A percentile compares a stretch with the other conserved stretches of the same genome.
Evolutionary conservation across 2,888 invertebrate species (phyloP).

Genomic region (Anthoptus insignis): DNA sequence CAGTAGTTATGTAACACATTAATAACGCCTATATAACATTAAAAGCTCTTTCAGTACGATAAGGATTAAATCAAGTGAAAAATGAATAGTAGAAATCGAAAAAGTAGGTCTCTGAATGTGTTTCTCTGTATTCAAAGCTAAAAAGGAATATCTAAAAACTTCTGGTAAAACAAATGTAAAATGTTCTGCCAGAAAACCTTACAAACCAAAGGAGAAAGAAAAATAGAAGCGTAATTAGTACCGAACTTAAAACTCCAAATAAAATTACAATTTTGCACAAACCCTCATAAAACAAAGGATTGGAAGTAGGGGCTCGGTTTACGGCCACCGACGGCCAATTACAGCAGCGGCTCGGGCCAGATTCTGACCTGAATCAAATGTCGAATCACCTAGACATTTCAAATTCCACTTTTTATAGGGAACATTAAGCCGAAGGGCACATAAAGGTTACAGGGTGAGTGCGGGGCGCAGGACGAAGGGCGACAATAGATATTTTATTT

Average conservation of each 20-base stretch:
- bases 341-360: neutral
- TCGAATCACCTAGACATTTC: slow-evolving; percentile 16
- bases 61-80: too few relatives aligned
- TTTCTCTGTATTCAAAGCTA: too few relatives aligned
- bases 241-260: neutral
- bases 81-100: too few relatives aligned
- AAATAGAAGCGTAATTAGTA: slow-evolving; percentile 5
- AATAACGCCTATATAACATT: too few relatives aligned
- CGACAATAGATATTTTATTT: neutral
- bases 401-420: slow-evolving; percentile 10
- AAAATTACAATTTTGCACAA: slow-evolving; percentile 24
- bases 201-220: neutral
- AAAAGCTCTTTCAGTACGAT: too few relatives aligned
- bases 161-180: too few relatives aligned
- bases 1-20: too few relatives aligned
- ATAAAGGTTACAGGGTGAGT: slow-evolving; percentile 7
- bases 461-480: slow-evolving; percentile 7
- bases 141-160: too few relatives aligned
- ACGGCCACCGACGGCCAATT: slow-evolving; percentile 10
- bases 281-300: slow-evolving; percentile 23
- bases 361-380: slow-evolving; percentile 20
- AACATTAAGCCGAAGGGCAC: slow-evolving; percentile 4
- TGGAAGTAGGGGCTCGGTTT: slow-evolving; percentile 13
- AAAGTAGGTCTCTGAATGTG: too few relatives aligned
- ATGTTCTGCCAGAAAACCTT: too few relatives aligned